phyloP scores from a whole-genome alignment of 2,797 vertebrate genomes.

The Siniperca undulata region DNA sequence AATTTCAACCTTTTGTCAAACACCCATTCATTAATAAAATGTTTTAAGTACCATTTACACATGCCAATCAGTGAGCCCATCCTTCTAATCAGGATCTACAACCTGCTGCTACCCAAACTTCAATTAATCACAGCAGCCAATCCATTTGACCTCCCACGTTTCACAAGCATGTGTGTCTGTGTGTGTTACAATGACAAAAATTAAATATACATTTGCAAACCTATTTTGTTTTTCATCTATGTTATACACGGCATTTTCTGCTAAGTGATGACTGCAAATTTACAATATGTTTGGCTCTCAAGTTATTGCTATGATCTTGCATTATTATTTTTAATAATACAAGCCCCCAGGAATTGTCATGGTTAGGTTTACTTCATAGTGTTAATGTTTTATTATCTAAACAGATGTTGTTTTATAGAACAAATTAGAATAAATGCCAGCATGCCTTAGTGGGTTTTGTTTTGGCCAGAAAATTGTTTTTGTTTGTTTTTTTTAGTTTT shows the following conservation, averaged over 20 bases:
- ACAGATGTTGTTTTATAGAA: conserved; percentile 20
- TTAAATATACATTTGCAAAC: not conserved
- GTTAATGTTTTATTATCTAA: conserved; percentile 10
- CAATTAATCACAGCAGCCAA: conserved; percentile 31
- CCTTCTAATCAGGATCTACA: conserved; percentile 50
- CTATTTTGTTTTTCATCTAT: not conserved
- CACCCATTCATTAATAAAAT: conserved; percentile 25
- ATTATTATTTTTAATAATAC: not conserved
- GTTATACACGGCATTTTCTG: not conserved
- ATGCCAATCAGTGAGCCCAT: conserved; percentile 38
- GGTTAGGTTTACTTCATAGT: not conserved
- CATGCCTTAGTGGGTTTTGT: not conserved
- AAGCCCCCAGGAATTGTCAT: not conserved
- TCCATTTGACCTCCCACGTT: conserved; percentile 15
- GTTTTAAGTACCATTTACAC: conserved; percentile 23
- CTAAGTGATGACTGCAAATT: conserved; percentile 3
- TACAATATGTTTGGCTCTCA: not conserved
- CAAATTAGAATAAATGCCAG: conserved; percentile 12
- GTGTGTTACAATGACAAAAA: not conserved
- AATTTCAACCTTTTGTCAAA: conserved; percentile 42
- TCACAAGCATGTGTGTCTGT: not conserved
- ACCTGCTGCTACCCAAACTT: conserved; percentile 34
- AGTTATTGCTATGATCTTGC: not conserved
- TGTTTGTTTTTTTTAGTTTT: not conserved
- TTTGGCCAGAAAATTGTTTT: not conserved